phyloP scores from a whole-genome alignment of 30 jellyfish, hydroid and myxozoan species.

The Cassiopea xamachana region DNA sequence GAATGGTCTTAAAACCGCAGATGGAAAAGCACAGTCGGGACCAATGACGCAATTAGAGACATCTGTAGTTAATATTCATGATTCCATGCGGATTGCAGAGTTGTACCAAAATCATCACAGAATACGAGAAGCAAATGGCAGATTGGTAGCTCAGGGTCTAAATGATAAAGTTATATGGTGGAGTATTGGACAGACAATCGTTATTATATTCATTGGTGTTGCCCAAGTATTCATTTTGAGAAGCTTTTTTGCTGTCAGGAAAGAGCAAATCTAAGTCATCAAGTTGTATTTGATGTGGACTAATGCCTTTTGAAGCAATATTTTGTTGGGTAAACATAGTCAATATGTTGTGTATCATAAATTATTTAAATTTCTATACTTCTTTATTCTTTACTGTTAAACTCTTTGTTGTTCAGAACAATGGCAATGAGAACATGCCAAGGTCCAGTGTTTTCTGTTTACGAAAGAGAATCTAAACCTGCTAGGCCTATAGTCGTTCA shows the following conservation, averaged over 20 bases:
- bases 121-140: slow-evolving; percentile 94
- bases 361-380: too few relatives aligned
- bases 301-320: neutral
- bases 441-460: too few relatives aligned
- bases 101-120: slow-evolving; percentile 97
- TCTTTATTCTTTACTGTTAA: too few relatives aligned
- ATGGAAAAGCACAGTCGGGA: slow-evolving; percentile 51
- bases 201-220: slow-evolving; percentile 68
- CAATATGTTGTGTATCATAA: too few relatives aligned
- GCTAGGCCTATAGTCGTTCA: too few relatives aligned
- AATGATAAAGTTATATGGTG: slow-evolving; percentile 91
- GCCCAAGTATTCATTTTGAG: slow-evolving; percentile 85
- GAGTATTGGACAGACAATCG: slow-evolving; percentile 93
- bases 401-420: too few relatives aligned
- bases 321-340: too few relatives aligned
- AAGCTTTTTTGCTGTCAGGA: slow-evolving; percentile 85
- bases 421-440: too few relatives aligned
- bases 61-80: slow-evolving; percentile 91
- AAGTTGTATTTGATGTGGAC: neutral
- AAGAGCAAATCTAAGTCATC: slow-evolving; percentile 78
- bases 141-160: slow-evolving; percentile 85
- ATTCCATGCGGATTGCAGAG: slow-evolving; percentile 93
- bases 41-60: slow-evolving; percentile 97
- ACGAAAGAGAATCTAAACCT: too few relatives aligned
- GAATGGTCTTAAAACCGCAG: slow-evolving; percentile 61